These are phyloP conservation scores for Drosophila merina DNA, from an alignment of 2,888 invertebrate genomes.

Conservation along the genomic window DNA sequence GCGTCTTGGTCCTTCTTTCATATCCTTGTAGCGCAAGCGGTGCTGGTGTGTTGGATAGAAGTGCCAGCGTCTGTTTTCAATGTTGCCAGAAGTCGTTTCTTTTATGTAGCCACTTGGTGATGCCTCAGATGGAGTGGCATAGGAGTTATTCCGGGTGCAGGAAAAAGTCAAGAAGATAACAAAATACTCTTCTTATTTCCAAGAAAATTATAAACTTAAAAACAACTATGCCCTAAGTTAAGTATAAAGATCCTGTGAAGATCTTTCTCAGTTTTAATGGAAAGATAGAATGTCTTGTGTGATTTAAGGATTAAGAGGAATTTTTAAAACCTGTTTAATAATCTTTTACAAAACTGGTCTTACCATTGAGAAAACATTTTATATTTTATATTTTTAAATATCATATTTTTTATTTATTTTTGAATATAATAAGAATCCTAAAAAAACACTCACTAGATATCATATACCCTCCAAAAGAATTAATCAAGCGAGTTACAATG, in stretches of 20 bases:
- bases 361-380: not conserved
- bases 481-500: conserved; percentile 80
- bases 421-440: not conserved
- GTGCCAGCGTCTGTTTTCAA: conserved; percentile 79
- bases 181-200: conserved; percentile 30
- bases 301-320: too few relatives aligned
- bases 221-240: too few relatives aligned
- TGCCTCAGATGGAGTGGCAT: conserved; percentile 11
- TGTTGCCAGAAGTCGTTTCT: conserved; percentile 76
- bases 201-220: too few relatives aligned
- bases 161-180: not conserved
- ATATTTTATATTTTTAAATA: not conserved
- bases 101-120: conserved; percentile 72
- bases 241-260: too few relatives aligned
- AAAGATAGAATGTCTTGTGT: too few relatives aligned
- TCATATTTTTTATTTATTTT: too few relatives aligned
- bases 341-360: not conserved
- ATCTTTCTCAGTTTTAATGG: too few relatives aligned
- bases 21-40: conserved; percentile 67
- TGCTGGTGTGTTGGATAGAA: conserved; percentile 66
- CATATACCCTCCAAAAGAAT: conserved; percentile 67
- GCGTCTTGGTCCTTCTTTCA: conserved; percentile 46
- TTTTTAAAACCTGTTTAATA: too few relatives aligned
- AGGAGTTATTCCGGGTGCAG: conserved; percentile 10
- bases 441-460: not conserved